These are phyloP conservation scores for Cydia splendana DNA, from an alignment of 1,140 invertebrate genomes.

Conservation along the genomic window DNA sequence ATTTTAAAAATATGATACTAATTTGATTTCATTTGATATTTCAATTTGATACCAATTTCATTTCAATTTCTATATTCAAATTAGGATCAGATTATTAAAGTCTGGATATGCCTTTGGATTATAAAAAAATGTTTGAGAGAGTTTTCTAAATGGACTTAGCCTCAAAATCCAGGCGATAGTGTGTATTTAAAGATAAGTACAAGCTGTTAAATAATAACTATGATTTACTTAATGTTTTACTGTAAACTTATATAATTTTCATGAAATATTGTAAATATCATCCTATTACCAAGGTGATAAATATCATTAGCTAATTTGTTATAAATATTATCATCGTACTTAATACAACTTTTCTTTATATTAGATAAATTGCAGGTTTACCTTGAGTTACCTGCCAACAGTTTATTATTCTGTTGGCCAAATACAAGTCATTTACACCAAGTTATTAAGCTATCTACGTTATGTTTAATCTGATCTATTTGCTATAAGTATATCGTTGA, in stretches of 20 bases:
- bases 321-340: constrained; percentile 13
- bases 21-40: not conserved
- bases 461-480: no score
- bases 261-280: constrained; percentile 34
- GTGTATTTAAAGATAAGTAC: constrained; percentile 57
- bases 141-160: constrained; percentile 4
- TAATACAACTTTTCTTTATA: not conserved
- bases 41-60: not conserved
- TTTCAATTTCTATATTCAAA: no score
- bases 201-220: constrained; percentile 51
- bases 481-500: not conserved
- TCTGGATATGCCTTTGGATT: not conserved
- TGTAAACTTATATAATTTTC: constrained; percentile 33
- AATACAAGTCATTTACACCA: not conserved
- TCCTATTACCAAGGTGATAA: constrained; percentile 5
- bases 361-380: constrained; percentile 16
- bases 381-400: not conserved
- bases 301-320: constrained; percentile 21
- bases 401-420: not conserved
- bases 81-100: not conserved
- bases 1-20: not conserved
- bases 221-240: constrained; percentile 22
- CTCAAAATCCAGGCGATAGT: constrained; percentile 22
- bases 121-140: not conserved
- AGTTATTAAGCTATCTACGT: not conserved